A percentile compares a stretch with the other conserved stretches of the same genome.
Conservation (phyloP, 2,888 invertebrate species). For the Capitulum mitella region DNA sequence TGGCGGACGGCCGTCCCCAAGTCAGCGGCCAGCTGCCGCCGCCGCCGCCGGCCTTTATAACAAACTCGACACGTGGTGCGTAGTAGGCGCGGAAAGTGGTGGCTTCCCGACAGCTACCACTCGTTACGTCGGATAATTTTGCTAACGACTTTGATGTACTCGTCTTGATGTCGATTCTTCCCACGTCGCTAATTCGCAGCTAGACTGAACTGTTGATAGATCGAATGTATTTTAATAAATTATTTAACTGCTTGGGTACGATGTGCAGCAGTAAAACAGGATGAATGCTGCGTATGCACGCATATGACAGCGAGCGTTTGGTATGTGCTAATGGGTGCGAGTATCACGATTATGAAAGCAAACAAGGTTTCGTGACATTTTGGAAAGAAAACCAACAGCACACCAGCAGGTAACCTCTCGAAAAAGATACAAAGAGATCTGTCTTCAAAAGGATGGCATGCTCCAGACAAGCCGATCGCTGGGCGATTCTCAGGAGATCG, state of each 20-base stretch:
- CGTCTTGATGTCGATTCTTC: background rate
- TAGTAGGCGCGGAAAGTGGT: background rate
- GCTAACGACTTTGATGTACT: background rate
- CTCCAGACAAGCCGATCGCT: no score
- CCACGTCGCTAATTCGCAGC: background rate
- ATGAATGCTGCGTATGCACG: no score
- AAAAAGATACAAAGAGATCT: no score
- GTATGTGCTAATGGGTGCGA: no score
- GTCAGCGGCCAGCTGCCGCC: background rate
- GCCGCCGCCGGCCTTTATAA: background rate
- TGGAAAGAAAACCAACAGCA: no score
- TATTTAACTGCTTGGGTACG: constrained; percentile 7
- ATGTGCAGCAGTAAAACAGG: no score
- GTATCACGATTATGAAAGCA: no score
- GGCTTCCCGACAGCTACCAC: background rate
- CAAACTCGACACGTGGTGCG: background rate
- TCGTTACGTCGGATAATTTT: background rate
- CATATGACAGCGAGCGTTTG: no score
- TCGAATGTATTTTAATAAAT: constrained; percentile 18
- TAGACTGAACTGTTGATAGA: background rate
- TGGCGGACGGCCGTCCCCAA: background rate
- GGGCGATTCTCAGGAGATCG: no score
- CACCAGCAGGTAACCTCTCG: no score
- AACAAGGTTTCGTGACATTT: no score
- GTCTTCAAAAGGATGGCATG: no score